Conservation (phyloP, 2,888 invertebrate genomes). For the Acleris sparsana region DNA sequence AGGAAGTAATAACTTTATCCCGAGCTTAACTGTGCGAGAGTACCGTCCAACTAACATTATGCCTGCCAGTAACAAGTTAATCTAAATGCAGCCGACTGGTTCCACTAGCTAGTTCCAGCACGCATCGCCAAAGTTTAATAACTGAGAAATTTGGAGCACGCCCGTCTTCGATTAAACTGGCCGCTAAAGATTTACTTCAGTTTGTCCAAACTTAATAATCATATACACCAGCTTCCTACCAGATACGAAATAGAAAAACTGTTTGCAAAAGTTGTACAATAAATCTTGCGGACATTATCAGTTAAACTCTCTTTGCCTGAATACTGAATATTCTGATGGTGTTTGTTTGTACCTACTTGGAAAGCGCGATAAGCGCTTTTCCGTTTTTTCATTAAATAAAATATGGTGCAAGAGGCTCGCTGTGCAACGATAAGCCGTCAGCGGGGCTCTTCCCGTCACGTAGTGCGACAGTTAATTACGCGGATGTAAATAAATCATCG, state of each 20-base stretch:
- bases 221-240: conserved; percentile 7
- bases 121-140: conserved; percentile 78
- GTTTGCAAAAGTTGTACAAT: conserved; percentile 62
- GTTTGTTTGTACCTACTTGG: conserved; percentile 79
- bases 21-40: conserved; percentile 73
- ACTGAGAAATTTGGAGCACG: conserved; percentile 69
- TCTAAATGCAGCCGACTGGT: conserved; percentile 80
- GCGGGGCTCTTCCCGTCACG: conserved; percentile 79
- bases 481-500: conserved; percentile 83
- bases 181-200: conserved; percentile 42
- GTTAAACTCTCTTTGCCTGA: conserved; percentile 62
- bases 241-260: conserved; percentile 22
- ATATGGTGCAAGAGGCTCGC: conserved; percentile 70
- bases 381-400: conserved; percentile 74
- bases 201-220: background rate
- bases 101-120: conserved; percentile 67
- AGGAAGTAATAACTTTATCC: conserved; percentile 83
- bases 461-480: conserved; percentile 83
- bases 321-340: conserved; percentile 75
- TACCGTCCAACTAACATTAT: conserved; percentile 80
- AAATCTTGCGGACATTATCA: conserved; percentile 78
- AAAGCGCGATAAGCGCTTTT: conserved; percentile 74
- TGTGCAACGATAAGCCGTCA: conserved; percentile 74
- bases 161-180: conserved; percentile 62
- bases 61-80: conserved; percentile 82